These are phyloP conservation scores for Protaetia brevitarsis DNA, from an alignment of 1,140 invertebrate genomes.

Conservation along the genomic window DNA sequence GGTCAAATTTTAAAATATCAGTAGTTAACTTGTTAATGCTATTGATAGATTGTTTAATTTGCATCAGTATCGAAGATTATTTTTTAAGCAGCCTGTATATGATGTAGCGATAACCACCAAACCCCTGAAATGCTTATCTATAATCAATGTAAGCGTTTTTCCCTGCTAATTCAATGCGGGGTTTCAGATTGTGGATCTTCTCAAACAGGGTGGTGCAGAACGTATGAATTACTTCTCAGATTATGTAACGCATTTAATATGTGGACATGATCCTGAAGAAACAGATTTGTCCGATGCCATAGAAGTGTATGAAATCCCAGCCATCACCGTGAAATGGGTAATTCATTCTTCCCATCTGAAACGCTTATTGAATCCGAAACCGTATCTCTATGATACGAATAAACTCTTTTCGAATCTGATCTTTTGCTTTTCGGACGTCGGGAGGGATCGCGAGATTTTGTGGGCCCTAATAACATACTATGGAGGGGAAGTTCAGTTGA, in stretches of 20 bases:
- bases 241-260: constrained; percentile 85
- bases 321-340: constrained; percentile 82
- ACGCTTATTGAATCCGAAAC: constrained; percentile 51
- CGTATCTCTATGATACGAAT: constrained; percentile 50
- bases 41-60: too few species aligned
- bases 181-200: constrained; percentile 70
- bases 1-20: too few species aligned
- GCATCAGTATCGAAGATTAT: not conserved
- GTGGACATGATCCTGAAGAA: constrained; percentile 74
- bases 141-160: not conserved
- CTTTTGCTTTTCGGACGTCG: constrained; percentile 70
- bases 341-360: constrained; percentile 59
- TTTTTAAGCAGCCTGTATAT: constrained; percentile 64
- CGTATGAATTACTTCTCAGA: constrained; percentile 79
- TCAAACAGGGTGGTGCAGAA: constrained; percentile 81
- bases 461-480: constrained; percentile 79
- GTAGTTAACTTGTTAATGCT: too few species aligned
- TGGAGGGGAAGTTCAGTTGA: constrained; percentile 69
- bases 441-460: constrained; percentile 64
- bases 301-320: constrained; percentile 88
- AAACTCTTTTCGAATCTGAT: constrained; percentile 71
- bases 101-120: constrained; percentile 67
- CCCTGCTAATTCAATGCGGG: not conserved
- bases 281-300: constrained; percentile 79
- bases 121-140: constrained; percentile 60